Conservation (phyloP, 1,140 invertebrate genomes). For the Melitaea cinxia region DNA sequence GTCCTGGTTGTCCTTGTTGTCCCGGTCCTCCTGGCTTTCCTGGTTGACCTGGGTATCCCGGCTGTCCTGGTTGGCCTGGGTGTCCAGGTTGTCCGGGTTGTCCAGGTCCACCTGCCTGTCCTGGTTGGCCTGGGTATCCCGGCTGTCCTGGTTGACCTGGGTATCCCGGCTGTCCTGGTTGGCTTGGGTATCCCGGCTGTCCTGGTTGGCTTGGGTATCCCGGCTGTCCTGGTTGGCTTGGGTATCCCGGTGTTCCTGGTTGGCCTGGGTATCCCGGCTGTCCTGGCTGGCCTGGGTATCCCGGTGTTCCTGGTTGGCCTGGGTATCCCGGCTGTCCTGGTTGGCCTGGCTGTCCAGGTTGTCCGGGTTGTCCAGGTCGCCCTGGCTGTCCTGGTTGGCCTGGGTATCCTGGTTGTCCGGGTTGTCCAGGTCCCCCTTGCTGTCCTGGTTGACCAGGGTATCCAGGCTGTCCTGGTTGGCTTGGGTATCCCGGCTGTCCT, state of each 20-base stretch:
- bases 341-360: constrained; percentile 36
- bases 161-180: constrained; percentile 33
- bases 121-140: constrained; percentile 27
- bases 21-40: constrained; percentile 32
- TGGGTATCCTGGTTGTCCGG: constrained; percentile 33
- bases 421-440: constrained; percentile 32
- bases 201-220: constrained; percentile 35
- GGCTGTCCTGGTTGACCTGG: constrained; percentile 29
- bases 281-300: constrained; percentile 27
- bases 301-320: constrained; percentile 34
- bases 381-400: constrained; percentile 29
- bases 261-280: constrained; percentile 29
- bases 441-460: constrained; percentile 42
- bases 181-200: constrained; percentile 33
- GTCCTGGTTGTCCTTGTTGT: constrained; percentile 30
- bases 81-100: constrained; percentile 32
- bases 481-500: constrained; percentile 34
- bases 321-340: constrained; percentile 37
- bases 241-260: constrained; percentile 37
- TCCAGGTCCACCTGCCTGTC: constrained; percentile 34
- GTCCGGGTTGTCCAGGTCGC: constrained; percentile 22
- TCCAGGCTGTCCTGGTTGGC: constrained; percentile 39
- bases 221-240: constrained; percentile 29
- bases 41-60: constrained; percentile 35
- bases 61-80: constrained; percentile 38